Base-by-base conservation (phyloP, 1,140 invertebrate species). In the Aethina tumida region DNA sequence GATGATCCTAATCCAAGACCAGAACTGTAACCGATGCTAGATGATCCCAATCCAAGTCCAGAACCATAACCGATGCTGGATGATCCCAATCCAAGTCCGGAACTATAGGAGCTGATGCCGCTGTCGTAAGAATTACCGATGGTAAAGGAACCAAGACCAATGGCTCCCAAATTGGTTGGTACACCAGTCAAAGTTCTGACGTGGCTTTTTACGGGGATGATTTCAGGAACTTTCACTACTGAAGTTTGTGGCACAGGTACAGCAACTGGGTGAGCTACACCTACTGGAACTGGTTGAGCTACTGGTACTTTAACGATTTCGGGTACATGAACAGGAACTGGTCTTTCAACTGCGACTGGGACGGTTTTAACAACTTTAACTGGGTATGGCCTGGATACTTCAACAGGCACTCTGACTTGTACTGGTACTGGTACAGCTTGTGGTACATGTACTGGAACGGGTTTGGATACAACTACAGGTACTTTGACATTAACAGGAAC, bases 351-450 rank as follows among this genome's bases (percentile, higher is more conserved):
- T 9, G 35, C 15, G 14, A 54, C 52, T 18, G 40, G 38, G 14
- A 46, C 43, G 10, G 43, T 50, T 14, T 46, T 32, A 20, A 36
- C 27, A 3, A 49, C 39, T 25, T 38, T 39, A 20, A 51, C 49
- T 34, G 48, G 46, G 29, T 45, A 45, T 10, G 43, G 43, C 24
- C 36, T 41, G 7, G 38, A 31, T 25, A 45, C 34, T 17, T 34
- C 20, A 6, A 55, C 51, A 16, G 55, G 45, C 27, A 54, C 49
- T 6, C 50, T 49, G 25, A 60, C 56, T 30, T 47, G 44, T 10
- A 59, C 39, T 25, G 44, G 47, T 4, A 59, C 57, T 37, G 52
- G 43, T 9, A 58, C 54, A 8, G 49, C 38, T 26, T 52, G 43
- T 10, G 48, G 47, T 3, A 54, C 43, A 15, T 29, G 36, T 19